phyloP scores from a whole-genome alignment of 1,140 invertebrate genomes.

The Drosophila mojavensis region DNA sequence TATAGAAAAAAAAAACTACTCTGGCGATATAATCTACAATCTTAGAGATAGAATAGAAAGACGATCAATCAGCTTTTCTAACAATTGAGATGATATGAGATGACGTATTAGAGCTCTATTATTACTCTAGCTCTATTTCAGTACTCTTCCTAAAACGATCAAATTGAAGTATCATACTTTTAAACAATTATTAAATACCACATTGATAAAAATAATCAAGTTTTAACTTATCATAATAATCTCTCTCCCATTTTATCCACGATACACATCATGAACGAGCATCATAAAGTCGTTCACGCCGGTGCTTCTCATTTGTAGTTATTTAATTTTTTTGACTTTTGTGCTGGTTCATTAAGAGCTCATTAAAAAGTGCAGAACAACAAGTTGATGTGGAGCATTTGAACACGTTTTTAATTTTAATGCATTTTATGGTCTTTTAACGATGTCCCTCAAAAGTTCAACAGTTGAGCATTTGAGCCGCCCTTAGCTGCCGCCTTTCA shows the following conservation, averaged over 20 bases:
- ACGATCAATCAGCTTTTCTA: too few species aligned
- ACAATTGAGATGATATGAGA: too few species aligned
- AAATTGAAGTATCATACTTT: too few species aligned
- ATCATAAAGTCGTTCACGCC: not conserved
- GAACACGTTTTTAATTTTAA: slow-evolving; percentile 83
- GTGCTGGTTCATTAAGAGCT: slow-evolving; percentile 65
- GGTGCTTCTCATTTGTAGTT: slow-evolving; percentile 9
- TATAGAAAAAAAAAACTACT: too few species aligned
- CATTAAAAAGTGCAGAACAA: slow-evolving; percentile 65
- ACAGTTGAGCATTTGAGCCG: slow-evolving; percentile 12
- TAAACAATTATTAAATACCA: too few species aligned
- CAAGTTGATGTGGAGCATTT: slow-evolving; percentile 69
- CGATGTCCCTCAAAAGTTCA: slow-evolving; percentile 37
- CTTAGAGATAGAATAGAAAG: too few species aligned
- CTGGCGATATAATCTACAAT: too few species aligned
- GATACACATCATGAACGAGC: not conserved
- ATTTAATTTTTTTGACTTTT: slow-evolving; percentile 46
- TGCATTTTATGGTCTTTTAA: slow-evolving; percentile 77
- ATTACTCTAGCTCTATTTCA: too few species aligned
- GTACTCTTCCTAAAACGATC: too few species aligned
- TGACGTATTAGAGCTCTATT: too few species aligned
- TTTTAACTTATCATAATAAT: too few species aligned
- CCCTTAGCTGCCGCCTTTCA: slow-evolving; percentile 59
- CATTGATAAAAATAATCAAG: too few species aligned
- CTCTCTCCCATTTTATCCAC: not conserved